phyloP scores from a whole-genome alignment of 2,797 vertebrate species.

The Carduelis carduelis region DNA sequence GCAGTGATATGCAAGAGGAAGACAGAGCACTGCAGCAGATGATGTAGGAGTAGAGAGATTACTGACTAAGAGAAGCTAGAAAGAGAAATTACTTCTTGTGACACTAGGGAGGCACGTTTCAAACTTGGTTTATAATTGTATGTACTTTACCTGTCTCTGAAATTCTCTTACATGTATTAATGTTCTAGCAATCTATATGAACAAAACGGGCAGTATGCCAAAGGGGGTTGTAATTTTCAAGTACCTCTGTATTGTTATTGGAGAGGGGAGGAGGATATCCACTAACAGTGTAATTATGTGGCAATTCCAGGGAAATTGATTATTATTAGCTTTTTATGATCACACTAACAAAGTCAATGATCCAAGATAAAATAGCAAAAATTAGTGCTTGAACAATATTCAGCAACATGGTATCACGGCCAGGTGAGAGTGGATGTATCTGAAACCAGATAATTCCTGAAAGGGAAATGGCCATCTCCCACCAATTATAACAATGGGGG shows the following conservation, averaged over 20 bases:
- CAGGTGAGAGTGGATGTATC: slow-evolving; percentile 10
- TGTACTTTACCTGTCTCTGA: slow-evolving; percentile 33
- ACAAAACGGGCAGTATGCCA: not conserved
- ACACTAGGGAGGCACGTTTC: slow-evolving; percentile 15
- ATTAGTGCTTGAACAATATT: slow-evolving; percentile 36
- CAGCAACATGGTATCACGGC: slow-evolving; percentile 47
- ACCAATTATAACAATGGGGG: not conserved
- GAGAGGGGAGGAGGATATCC: slow-evolving; percentile 23
- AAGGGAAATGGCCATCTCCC: slow-evolving; percentile 58
- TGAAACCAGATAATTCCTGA: slow-evolving; percentile 15
- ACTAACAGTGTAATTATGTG: slow-evolving; percentile 35
- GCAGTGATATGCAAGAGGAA: not conserved
- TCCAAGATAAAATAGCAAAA: slow-evolving; percentile 52
- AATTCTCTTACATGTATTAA: slow-evolving; percentile 23
- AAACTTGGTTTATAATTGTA: not conserved
- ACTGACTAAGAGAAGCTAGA: not conserved
- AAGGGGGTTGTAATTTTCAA: not conserved
- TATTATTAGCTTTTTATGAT: slow-evolving; percentile 61
- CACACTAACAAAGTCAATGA: slow-evolving; percentile 60
- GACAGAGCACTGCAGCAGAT: not conserved
- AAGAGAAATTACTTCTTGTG: slow-evolving; percentile 13
- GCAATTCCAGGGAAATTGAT: slow-evolving; percentile 51
- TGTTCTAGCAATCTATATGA: not conserved
- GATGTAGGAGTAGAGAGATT: slow-evolving; percentile 1
- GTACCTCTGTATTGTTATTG: not conserved